Evolutionary conservation across 2,888 invertebrate genomes (phyloP).

Genomic region (Oscheius sp.): DNA sequence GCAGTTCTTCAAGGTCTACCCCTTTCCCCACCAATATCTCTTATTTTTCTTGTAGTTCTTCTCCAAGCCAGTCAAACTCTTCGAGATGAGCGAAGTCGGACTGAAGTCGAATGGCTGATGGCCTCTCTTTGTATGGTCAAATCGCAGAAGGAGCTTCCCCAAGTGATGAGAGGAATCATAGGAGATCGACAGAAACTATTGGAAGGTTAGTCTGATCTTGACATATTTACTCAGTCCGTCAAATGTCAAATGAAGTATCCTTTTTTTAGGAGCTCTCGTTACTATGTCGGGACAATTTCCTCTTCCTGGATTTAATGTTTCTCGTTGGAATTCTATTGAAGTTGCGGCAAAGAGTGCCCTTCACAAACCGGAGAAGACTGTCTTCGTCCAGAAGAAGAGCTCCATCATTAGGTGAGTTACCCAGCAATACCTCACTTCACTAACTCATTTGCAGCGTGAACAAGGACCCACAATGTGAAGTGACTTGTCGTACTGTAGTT

Average conservation of each 20-base stretch:
- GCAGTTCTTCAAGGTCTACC: constrained; percentile 24
- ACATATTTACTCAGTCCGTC: constrained; percentile 8
- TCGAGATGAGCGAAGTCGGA: constrained; percentile 51
- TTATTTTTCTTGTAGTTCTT: constrained; percentile 6
- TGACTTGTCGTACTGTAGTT: constrained; percentile 60
- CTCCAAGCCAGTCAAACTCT: constrained; percentile 23
- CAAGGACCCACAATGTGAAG: constrained; percentile 35
- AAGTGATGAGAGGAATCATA: constrained; percentile 10
- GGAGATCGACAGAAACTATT: constrained; percentile 26
- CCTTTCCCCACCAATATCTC: background rate
- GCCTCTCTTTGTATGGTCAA: constrained; percentile 46
- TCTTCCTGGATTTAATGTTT: constrained; percentile 60
- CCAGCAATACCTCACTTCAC: background rate
- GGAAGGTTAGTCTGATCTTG: constrained; percentile 13
- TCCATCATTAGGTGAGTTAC: constrained; percentile 38
- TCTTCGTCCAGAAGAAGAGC: constrained; percentile 39
- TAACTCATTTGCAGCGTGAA: constrained; percentile 40
- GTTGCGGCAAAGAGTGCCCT: constrained; percentile 19
- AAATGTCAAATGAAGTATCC: background rate
- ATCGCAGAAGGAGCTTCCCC: constrained; percentile 31
- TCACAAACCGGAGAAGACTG: constrained; percentile 35
- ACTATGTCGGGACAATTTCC: constrained; percentile 59
- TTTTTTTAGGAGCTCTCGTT: constrained; percentile 53
- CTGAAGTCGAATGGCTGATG: constrained; percentile 64
- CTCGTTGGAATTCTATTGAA: constrained; percentile 61